Percentiles rank a stretch among this genome's conserved stretches.
phyloP scores from a whole-genome alignment of 2,113 vertebrate species.

The Illadopsis cleaveri region DNA sequence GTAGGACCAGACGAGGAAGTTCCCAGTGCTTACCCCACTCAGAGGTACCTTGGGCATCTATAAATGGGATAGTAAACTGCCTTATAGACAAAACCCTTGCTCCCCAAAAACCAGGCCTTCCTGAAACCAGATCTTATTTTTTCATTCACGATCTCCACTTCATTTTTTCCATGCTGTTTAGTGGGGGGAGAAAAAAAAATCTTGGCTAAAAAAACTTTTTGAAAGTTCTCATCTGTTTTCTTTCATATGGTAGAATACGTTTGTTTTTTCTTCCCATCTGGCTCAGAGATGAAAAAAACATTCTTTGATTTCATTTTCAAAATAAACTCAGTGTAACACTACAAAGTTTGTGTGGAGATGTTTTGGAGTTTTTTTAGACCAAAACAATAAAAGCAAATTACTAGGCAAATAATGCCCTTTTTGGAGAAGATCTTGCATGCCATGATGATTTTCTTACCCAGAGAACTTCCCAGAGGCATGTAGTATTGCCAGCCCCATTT shows the following conservation, averaged over 20 bases:
- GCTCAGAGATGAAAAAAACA: constrained; percentile 20
- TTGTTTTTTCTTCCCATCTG: constrained; percentile 34
- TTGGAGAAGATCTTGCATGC: neutral
- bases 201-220: neutral
- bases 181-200: neutral
- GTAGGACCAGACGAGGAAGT: neutral
- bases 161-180: neutral
- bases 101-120: neutral
- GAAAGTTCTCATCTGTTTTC: constrained; percentile 37
- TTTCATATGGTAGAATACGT: neutral
- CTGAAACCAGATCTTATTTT: neutral
- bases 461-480: neutral
- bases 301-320: constrained; percentile 50
- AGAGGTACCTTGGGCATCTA: neutral
- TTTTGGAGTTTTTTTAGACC: neutral
- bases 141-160: neutral
- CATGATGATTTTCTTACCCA: neutral
- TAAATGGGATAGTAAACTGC: neutral
- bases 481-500: neutral
- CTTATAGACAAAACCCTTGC: neutral
- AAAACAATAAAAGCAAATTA: constrained; percentile 16
- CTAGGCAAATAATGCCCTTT: neutral
- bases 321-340: constrained; percentile 19
- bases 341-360: neutral
- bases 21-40: neutral